Conservation (phyloP, 2,888 invertebrate genomes). For the Euclidia mi region DNA sequence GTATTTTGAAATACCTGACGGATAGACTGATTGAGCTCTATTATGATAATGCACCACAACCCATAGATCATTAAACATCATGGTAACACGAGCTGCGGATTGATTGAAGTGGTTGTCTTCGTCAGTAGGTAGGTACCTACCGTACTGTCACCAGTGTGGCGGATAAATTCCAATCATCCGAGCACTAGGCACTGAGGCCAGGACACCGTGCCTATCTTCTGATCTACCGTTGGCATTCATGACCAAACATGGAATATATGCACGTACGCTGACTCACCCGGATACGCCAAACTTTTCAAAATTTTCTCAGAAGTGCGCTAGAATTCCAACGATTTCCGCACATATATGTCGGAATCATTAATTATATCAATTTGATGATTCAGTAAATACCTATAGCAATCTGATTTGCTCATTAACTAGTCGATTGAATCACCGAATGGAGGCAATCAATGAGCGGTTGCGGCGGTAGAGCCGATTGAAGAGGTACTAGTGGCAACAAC, state of each 20-base stretch:
- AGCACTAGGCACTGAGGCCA: too few species aligned
- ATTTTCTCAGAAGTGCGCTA: constrained; percentile 59
- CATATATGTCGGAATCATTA: constrained; percentile 50
- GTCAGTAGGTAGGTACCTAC: too few species aligned
- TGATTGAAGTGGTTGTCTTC: too few species aligned
- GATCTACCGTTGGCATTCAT: constrained; percentile 20
- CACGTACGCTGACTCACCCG: constrained; percentile 49
- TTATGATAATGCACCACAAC: not conserved
- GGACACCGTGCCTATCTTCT: too few species aligned
- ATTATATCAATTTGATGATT: constrained; percentile 66
- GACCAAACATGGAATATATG: constrained; percentile 40
- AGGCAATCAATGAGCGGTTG: constrained; percentile 62
- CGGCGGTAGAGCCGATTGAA: constrained; percentile 58
- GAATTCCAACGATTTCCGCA: constrained; percentile 66
- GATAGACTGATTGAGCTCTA: not conserved
- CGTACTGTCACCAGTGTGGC: too few species aligned
- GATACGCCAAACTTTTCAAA: constrained; percentile 54
- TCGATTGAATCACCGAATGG: constrained; percentile 65
- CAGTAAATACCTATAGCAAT: constrained; percentile 55
- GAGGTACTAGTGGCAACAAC: constrained; percentile 59
- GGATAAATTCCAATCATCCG: too few species aligned
- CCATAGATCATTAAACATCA: not conserved
- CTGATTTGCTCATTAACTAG: constrained; percentile 66
- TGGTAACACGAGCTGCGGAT: not conserved
- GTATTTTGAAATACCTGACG: constrained; percentile 24